phyloP scores from a whole-genome alignment of 2,113 vertebrate species.

The Dasyornis broadbenti region DNA sequence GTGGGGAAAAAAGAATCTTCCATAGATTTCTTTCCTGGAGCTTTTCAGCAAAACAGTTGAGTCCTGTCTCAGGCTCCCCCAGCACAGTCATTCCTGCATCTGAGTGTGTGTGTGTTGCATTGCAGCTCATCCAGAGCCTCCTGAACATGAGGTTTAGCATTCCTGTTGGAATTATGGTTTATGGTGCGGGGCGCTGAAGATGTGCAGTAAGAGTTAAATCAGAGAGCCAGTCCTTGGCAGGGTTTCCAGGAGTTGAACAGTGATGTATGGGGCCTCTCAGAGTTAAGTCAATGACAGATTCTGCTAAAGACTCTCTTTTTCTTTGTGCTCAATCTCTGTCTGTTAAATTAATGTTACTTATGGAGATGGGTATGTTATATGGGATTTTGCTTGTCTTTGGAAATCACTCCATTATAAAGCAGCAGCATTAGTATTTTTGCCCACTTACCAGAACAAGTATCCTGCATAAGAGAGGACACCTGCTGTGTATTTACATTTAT shows the following conservation, averaged over 20 bases:
- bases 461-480: background rate
- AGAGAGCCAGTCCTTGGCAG: background rate
- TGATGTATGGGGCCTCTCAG: background rate
- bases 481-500: background rate
- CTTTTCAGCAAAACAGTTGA: background rate
- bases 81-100: background rate
- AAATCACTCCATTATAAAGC: background rate
- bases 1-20: background rate
- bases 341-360: background rate
- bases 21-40: background rate
- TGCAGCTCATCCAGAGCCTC: background rate
- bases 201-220: background rate
- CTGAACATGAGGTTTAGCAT: rapidly evolving
- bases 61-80: background rate
- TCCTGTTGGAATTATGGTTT: background rate
- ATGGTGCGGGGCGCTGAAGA: background rate
- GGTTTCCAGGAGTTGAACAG: background rate
- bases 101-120: rapidly evolving
- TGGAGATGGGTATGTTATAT: background rate
- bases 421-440: background rate
- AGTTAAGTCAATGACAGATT: background rate
- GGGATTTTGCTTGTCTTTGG: background rate
- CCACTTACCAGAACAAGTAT: background rate
- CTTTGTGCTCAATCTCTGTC: background rate
- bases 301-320: background rate